Base-by-base conservation (phyloP, 2,888 invertebrate genomes). In the Macrophya annulata region DNA sequence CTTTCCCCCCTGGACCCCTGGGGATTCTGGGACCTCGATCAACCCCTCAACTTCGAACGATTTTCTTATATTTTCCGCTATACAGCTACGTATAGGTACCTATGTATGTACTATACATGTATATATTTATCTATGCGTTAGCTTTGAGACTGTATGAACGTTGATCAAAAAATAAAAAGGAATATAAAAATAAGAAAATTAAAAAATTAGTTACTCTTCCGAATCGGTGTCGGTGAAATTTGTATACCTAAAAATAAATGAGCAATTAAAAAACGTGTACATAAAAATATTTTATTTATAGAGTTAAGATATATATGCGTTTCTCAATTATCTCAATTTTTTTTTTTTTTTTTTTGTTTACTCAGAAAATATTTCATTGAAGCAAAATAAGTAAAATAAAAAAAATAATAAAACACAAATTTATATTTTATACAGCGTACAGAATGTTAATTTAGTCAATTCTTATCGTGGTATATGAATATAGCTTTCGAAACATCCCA, bases 11-110 rank as follows among this genome's bases (percentile, higher is more conserved):
- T 45, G 51, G 76, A 76, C 76, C 48, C 76, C 25, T 76, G 76
- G 76, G 76, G 31, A 45, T 51, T 76, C 77, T 31, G 86, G 87
- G 87, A 88, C 87, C 87, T 88, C 87, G 86, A 89, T 89, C 88
- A 88, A 88, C 87, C 87, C 71, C 87, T 87, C 82, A 83, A 83
- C 68, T 83, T 59, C 40, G 48, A 48, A 25, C 83, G 68, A 71
- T 68, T 83, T 83, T 83, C 71, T 48, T 51, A 48, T 81, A 74
- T 59, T 55, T 59, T 55, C 59, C 37, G 21, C n/a, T 40, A 10
- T 48, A 48, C 55, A 77, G 5, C 21, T 55, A 25, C 51, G 5
- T 5, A 1, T n/a, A 12, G 37, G 15, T 17, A 37, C n/a, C 77
- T 43, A 37, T 17, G n/a, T 72, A 17, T 17, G n/a, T 55, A 12